Percentiles rank a stretch among this genome's conserved stretches.
phyloP scores from a whole-genome alignment of 2,888 invertebrate species.

The Tipula unca region DNA sequence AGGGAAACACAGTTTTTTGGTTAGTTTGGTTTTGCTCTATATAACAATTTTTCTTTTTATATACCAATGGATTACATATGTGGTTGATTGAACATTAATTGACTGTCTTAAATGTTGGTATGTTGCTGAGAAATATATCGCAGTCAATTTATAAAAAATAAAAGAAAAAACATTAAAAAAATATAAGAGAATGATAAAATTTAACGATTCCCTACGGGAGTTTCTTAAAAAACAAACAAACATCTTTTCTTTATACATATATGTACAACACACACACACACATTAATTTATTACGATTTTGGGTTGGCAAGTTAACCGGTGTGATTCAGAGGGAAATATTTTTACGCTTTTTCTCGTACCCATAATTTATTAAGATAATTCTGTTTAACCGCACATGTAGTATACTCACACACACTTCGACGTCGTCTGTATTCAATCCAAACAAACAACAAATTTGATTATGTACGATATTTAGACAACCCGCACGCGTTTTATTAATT shows the following conservation, averaged over 20 bases:
- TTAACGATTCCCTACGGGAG: background rate
- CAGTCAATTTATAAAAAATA: background rate
- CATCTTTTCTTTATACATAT: background rate
- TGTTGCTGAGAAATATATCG: background rate
- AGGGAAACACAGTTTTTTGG: background rate
- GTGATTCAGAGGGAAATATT: background rate
- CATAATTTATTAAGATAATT: background rate
- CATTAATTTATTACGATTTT: background rate
- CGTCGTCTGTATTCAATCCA: background rate
- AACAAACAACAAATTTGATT: background rate
- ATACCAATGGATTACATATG: background rate
- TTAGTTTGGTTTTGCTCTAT: background rate
- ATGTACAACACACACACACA: background rate
- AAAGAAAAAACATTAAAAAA: background rate
- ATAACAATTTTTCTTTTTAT: background rate
- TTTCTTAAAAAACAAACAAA: conserved; percentile 4
- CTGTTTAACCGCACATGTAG: background rate
- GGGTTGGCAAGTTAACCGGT: background rate
- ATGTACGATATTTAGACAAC: background rate
- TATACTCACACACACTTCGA: background rate
- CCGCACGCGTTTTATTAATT: background rate
- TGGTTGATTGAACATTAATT: background rate
- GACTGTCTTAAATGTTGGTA: conserved; percentile 14
- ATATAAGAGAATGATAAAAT: conserved; percentile 8
- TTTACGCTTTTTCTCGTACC: background rate